Evolutionary conservation across 2,888 invertebrate genomes (phyloP).

Genomic region (Epinotia brunnichana): DNA sequence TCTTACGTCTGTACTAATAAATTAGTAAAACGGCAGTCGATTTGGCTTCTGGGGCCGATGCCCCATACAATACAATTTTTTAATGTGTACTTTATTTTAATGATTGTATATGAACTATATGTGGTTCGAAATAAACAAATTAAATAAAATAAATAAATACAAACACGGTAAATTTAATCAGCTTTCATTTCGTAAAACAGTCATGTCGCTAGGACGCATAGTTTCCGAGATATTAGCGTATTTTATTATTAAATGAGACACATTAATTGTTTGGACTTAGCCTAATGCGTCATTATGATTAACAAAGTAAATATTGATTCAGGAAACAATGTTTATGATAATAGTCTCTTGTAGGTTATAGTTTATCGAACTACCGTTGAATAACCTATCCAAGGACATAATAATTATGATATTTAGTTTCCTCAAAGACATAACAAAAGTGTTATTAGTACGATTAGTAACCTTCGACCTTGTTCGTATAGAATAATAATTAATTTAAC

Average conservation of each 20-base stretch:
- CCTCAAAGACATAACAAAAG: slow-evolving; percentile 53
- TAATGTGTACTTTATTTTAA: too few species aligned
- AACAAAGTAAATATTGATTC: slow-evolving; percentile 69
- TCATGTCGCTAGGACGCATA: too few species aligned
- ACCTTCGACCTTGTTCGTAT: neutral
- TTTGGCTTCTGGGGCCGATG: too few species aligned
- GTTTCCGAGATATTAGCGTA: too few species aligned
- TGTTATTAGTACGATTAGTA: neutral
- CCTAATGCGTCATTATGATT: slow-evolving; percentile 60
- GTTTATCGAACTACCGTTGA: slow-evolving; percentile 20
- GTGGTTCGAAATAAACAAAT: too few species aligned
- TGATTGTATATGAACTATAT: too few species aligned
- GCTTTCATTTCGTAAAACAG: too few species aligned
- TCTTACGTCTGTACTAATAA: too few species aligned
- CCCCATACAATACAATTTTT: too few species aligned
- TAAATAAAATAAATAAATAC: too few species aligned
- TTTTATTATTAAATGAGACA: slow-evolving; percentile 1
- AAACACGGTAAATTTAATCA: too few species aligned
- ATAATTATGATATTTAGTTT: slow-evolving; percentile 66
- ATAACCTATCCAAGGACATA: slow-evolving; percentile 17
- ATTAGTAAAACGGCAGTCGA: too few species aligned
- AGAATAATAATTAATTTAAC: neutral
- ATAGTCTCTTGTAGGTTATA: slow-evolving; percentile 55
- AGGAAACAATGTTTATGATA: slow-evolving; percentile 62
- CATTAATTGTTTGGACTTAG: slow-evolving; percentile 17